Base-by-base conservation (phyloP, 2,113 vertebrate species). In the Sinosuthora webbiana region DNA sequence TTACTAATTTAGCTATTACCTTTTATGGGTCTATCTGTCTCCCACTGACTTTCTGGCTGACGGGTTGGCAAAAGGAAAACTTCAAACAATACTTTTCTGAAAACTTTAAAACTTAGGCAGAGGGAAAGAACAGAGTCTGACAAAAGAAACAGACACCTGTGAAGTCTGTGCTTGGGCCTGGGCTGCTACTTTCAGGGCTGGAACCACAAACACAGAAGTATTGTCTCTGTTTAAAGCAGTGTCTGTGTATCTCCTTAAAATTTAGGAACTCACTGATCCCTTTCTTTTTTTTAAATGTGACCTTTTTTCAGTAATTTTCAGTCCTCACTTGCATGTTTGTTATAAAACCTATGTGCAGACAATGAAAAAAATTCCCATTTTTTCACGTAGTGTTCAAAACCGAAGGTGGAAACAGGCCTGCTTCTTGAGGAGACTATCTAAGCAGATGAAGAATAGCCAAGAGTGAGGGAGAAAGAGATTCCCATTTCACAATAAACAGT, bases 1-100 rank as follows among this genome's bases (percentile, higher is more conserved):
- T 88, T 93, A 73, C 80, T 96, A 87, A 59, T 95, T 96, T 88
- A 83, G 62, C 57, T 88, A 23, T 97, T 95, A 79, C 91, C 94
- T 95, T 96, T 92, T 95, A 96, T 86, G 93, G 86, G 39, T 93
- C 44, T 90, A 39, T 85, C 70, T 82, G 65, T 91, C 79, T 91
- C 91, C 71, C 73, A 68, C 85, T 88, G 52, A 69, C 81, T 86
- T 92, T 85, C 69, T 94, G 71, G 53, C 87, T 76, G 65, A 86
- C 0, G 0, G 35, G 24, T 56, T 93, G 78, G 80, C 75, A 86
- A 91, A 37, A 87, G 67, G 39, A 89, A 84, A 88, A 80, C 27
- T 64, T 80, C 45, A 63, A 71, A 53, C 55, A 82, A 50, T 81
- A 22, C 30, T 74, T 30, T 69, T 85, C 65, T 89, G 59, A 76